Evolutionary conservation across 2,888 invertebrate species (phyloP).

Genomic region (Himalopsyche tibetana): DNA sequence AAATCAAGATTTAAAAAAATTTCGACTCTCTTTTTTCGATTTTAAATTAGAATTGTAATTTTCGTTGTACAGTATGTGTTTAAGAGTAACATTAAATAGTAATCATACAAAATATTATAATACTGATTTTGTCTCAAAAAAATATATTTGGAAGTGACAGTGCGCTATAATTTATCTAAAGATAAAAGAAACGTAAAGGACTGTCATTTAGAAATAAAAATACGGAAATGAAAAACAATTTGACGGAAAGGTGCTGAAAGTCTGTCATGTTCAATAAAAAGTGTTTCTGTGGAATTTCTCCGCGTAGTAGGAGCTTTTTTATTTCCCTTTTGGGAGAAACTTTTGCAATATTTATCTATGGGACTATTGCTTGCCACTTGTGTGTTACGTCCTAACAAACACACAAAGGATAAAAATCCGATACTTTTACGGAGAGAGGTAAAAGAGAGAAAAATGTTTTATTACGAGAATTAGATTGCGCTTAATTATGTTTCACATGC

Average conservation of each 20-base stretch:
- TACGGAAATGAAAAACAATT: neutral
- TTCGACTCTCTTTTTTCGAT: too few relatives aligned
- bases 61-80: too few relatives aligned
- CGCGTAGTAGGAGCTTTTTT: constrained; percentile 14
- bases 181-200: too few relatives aligned
- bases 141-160: too few relatives aligned
- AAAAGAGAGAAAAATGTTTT: constrained; percentile 24
- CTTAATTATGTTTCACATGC: neutral
- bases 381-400: constrained; percentile 15
- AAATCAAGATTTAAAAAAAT: too few relatives aligned
- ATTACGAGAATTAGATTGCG: neutral
- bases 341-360: constrained; percentile 42
- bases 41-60: too few relatives aligned
- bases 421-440: neutral
- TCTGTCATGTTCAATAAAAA: neutral
- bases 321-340: constrained; percentile 33
- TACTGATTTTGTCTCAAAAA: too few relatives aligned
- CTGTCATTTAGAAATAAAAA: too few relatives aligned
- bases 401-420: constrained; percentile 37
- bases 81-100: too few relatives aligned
- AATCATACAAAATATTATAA: too few relatives aligned
- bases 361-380: constrained; percentile 37
- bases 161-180: too few relatives aligned
- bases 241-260: neutral
- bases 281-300: constrained; percentile 36